Evolutionary conservation across 2,888 invertebrate genomes (phyloP), one percentile per base, ranked within the genome.

Genomic region (Papilio demoleus): DNA sequence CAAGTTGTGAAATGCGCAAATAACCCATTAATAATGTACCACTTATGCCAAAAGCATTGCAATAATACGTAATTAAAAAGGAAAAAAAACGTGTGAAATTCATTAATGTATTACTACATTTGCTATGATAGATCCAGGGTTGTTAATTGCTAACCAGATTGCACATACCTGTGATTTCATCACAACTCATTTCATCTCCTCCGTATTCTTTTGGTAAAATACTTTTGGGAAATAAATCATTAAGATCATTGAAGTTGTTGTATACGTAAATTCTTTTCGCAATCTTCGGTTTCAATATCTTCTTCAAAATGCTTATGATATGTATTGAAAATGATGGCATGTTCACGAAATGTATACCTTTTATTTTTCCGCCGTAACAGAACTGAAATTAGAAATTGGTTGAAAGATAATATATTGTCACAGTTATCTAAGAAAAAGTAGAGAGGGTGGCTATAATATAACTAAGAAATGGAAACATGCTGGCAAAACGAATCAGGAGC

Each of bases 291-390:
- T 77, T 83, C 4, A 86, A 60, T 0, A 82, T 71, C 70, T 82
- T 84, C 71, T 86, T 92, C 0, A 89, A 45, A 9, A 93, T 53
- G 1, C 76, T 75, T 1, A 91, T 69, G 0, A 92, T 17, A 4
- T 83, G 77, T 40, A 88, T 85, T 0, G 93, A 78, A 50, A 87
- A 78, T 61, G 84, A 85, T 0, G 89, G 88, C 0, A 81, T 67
- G 36, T 90, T 87, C 19, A 93, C 70, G 9, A 92, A 74, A 67
- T 92, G 86, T 2, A 93, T 80, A 0, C 78, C 81, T 67, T 86
- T 88, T 45, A 92, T 68, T 72, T 88, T 83, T 9, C 83, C 68
- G 0, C 86, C 86, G 63, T 83, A 84, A 1, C 83, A 85, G 65
- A 84, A 84, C 76, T 88, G 83, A 78, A 76, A 75, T 22, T 4